Percentiles rank a stretch among this genome's conserved stretches.
Evolutionary conservation across 2,797 vertebrate species (phyloP).

Genomic region (Cyprinodon diabolis): DNA sequence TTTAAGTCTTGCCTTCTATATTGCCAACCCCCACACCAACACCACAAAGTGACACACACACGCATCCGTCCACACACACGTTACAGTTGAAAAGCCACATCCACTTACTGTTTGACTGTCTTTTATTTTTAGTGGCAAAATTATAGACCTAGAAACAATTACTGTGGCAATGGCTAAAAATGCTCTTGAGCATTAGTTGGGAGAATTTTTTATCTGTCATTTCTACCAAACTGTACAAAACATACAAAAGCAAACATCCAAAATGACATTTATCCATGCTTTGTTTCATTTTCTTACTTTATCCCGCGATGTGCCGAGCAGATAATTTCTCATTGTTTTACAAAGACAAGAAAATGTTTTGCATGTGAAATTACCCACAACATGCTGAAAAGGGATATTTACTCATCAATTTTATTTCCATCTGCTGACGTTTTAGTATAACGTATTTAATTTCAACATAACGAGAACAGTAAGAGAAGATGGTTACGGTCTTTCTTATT

Average conservation of each 20-base stretch:
- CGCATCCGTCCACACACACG: constrained; percentile 10
- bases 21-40: constrained; percentile 45
- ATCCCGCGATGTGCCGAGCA: neutral
- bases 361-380: neutral
- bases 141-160: constrained; percentile 51
- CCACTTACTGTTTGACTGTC: constrained; percentile 38
- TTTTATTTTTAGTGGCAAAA: constrained; percentile 50
- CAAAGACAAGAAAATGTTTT: constrained; percentile 1
- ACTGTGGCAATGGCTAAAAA: constrained; percentile 38
- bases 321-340: constrained; percentile 16
- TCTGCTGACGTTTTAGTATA: neutral
- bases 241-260: constrained; percentile 20
- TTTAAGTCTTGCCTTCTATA: constrained; percentile 55
- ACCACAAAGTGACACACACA: constrained; percentile 46
- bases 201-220: constrained; percentile 15
- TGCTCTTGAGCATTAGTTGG: constrained; percentile 11
- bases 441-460: neutral
- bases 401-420: neutral
- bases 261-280: constrained; percentile 22
- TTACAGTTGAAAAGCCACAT: constrained; percentile 47
- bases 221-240: constrained; percentile 22
- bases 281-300: constrained; percentile 3
- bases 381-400: constrained; percentile 5
- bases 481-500: neutral
- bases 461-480: neutral